Conservation (phyloP, 1,140 invertebrate genomes). For the Heliothis subflexa region DNA sequence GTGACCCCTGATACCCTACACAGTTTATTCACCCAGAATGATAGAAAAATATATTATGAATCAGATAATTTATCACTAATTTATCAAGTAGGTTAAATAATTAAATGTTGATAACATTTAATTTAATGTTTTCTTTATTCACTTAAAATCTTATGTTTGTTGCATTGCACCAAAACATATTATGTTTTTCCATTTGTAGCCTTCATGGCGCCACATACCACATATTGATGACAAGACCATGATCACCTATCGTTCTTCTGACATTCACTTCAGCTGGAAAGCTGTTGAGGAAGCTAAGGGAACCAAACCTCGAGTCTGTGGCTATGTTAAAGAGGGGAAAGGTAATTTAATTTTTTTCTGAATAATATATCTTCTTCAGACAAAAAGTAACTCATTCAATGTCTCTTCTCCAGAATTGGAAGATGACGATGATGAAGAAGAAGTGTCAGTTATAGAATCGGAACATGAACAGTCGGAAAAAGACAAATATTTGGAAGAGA, state of each 20-base stretch:
- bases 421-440: constrained; percentile 77
- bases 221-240: constrained; percentile 93
- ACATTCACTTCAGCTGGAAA: constrained; percentile 94
- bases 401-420: constrained; percentile 78
- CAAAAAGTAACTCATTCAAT: constrained; percentile 3
- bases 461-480: constrained; percentile 77
- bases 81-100: background rate
- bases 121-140: too few species aligned
- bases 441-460: constrained; percentile 66
- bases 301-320: constrained; percentile 89
- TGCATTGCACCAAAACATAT: too few species aligned
- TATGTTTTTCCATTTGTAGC: constrained; percentile 86
- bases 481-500: constrained; percentile 75
- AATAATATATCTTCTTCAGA: too few species aligned
- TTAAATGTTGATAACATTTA: too few species aligned
- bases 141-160: too few species aligned
- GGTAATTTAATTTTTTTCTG: constrained; percentile 69
- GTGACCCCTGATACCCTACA: too few species aligned
- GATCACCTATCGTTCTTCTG: constrained; percentile 96
- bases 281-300: constrained; percentile 80
- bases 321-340: constrained; percentile 93
- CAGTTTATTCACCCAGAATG: too few species aligned
- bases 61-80: too few species aligned
- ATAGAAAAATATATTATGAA: too few species aligned
- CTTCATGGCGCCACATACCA: constrained; percentile 95